Base-by-base conservation (phyloP, 2,888 invertebrate genomes). In the Xanthia icteritia region DNA sequence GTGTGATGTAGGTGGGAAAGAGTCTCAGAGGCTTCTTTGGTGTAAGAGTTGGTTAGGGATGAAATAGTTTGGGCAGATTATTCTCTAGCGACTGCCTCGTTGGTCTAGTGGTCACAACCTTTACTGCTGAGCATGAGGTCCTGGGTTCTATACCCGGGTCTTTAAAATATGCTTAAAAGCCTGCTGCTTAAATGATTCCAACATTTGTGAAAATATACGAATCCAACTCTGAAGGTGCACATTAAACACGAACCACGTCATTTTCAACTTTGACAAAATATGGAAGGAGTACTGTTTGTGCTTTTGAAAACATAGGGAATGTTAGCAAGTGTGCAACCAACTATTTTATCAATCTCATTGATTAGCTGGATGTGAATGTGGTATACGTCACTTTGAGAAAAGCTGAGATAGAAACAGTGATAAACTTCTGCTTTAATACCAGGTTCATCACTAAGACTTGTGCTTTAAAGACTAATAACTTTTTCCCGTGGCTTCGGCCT, bases 251-350 rank as follows among this genome's bases (percentile, higher is more conserved):
- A 42, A 75, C 66, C 63, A 74, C 65, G 69, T 58, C 56, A 79
- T 67, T 73, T 82, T 78, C 36, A 83, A 86, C 76, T 88, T 88
- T 81, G 86, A 73, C 83, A 69, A 85, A 84, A 78, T 82, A 71
- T 73, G 75, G 72, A 69, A 73, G 56, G 54, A 20, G 51, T 54
- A 39, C 4, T 4, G 71, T 67, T 23, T 75, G 56, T 73, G 42
- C 4, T 45, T 42, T 13, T 70, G 73, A 5, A 88, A 88, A 87
- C 67, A 86, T 72, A 88, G 36, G 71, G 31, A 51, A 39, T 11
- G 4, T 15, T 20, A 42, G 8, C 23, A 4, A 15, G 11, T 27
- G 36, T 27, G 6, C 5, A 31, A 15, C 11, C 6, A 27, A 71
- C 6, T 27, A 71, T 11, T 51, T 36, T 23, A 54, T 11, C 1